Evolutionary conservation across 2,113 vertebrate species (phyloP).

Genomic region (Danionella cerebrum): DNA sequence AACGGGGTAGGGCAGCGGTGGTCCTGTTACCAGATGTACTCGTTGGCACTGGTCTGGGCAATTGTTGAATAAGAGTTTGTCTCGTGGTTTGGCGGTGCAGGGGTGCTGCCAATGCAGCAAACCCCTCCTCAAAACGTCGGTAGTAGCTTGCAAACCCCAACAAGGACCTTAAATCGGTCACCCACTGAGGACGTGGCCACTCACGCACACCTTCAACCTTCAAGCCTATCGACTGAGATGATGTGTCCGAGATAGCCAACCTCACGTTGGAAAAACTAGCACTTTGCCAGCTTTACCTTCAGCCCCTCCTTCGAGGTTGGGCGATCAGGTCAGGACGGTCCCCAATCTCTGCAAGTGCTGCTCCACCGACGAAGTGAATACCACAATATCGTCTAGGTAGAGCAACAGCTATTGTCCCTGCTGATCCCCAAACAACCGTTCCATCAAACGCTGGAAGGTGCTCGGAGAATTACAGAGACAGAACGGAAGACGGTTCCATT

Average conservation of each 20-base stretch:
- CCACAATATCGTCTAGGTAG: background rate
- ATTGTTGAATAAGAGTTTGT: too few relatives aligned
- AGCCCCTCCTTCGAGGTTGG: too few relatives aligned
- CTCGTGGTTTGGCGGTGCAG: too few relatives aligned
- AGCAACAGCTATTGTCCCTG: background rate
- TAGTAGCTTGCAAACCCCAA: background rate
- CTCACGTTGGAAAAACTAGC: background rate
- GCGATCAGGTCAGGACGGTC: background rate
- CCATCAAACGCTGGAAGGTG: background rate
- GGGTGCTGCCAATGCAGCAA: background rate
- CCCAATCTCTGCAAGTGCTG: slow-evolving; percentile 14
- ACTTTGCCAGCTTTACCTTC: background rate
- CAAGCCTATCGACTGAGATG: background rate
- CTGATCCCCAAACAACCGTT: slow-evolving; percentile 14
- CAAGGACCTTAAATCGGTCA: background rate
- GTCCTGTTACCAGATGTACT: too few relatives aligned
- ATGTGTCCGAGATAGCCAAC: background rate
- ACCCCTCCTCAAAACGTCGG: background rate
- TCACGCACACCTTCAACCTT: background rate
- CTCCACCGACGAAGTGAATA: background rate
- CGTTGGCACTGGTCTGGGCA: too few relatives aligned
- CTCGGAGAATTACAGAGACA: background rate
- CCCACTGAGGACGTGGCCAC: background rate
- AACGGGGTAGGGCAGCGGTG: too few relatives aligned
- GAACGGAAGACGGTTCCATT: background rate